Percentiles rank a stretch among this genome's conserved stretches.
phyloP scores from a whole-genome alignment of 2,888 invertebrate genomes.

The Cerastoderma edule region DNA sequence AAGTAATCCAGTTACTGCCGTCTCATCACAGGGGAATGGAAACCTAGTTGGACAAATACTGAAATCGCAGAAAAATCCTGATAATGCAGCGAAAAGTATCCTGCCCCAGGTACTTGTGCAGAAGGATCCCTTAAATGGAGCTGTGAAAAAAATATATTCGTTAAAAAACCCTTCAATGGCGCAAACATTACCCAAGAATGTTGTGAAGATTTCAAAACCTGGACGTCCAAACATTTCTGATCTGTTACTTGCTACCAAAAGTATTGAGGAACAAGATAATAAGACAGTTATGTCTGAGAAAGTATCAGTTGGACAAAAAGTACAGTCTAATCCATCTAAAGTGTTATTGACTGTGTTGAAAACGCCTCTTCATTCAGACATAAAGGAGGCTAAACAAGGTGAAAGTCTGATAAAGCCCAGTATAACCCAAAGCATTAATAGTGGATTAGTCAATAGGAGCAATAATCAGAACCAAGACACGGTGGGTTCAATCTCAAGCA shows the following conservation, averaged over 20 bases:
- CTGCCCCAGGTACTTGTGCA: constrained; percentile 20
- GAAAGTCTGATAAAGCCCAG: no score
- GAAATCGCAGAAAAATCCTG: background rate
- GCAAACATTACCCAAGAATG: background rate
- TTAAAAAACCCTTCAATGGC: background rate
- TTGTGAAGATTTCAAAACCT: background rate
- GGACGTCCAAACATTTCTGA: constrained; percentile 2
- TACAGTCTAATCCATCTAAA: constrained; percentile 4
- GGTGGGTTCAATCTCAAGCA: no score
- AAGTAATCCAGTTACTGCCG: constrained; percentile 58
- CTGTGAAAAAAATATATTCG: constrained; percentile 5
- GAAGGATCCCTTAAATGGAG: constrained; percentile 18
- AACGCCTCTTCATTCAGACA: no score
- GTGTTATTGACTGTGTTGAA: constrained; percentile 2
- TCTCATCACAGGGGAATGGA: constrained; percentile 65
- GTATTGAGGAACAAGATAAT: background rate
- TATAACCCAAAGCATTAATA: no score
- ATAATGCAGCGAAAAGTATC: background rate
- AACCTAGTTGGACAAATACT: constrained; percentile 17
- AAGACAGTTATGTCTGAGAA: background rate
- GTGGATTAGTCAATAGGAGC: no score
- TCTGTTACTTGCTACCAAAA: constrained; percentile 22
- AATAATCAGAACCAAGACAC: no score
- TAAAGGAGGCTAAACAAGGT: no score
- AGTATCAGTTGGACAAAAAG: background rate